phyloP scores from a whole-genome alignment of 1,140 invertebrate genomes.

The Drosophila simulans region DNA sequence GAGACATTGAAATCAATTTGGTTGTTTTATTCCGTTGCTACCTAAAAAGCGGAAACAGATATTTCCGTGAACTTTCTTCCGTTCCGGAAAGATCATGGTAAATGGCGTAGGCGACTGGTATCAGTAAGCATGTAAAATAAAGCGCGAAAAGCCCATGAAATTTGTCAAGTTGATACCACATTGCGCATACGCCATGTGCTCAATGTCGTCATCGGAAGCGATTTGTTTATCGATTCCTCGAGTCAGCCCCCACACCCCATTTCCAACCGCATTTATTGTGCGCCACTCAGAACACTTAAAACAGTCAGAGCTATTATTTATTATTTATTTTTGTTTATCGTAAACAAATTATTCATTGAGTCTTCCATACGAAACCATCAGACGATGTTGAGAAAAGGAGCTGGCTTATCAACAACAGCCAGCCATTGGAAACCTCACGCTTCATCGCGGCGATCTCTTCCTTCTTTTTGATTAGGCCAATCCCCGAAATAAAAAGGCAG shows the following conservation, averaged over 20 bases:
- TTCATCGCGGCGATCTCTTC: slow-evolving; percentile 39
- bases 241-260: background rate
- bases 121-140: background rate
- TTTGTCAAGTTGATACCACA: slow-evolving; percentile 26
- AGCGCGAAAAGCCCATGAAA: background rate
- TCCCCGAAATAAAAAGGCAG: slow-evolving; percentile 10
- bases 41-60: background rate
- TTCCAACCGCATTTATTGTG: slow-evolving; percentile 7
- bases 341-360: too few species aligned
- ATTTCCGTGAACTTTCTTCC: background rate
- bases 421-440: slow-evolving; percentile 46
- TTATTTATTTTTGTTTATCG: too few species aligned
- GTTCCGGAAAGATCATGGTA: background rate
- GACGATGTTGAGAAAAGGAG: background rate
- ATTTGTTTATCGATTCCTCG: slow-evolving; percentile 63
- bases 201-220: slow-evolving; percentile 70
- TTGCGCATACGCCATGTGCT: slow-evolving; percentile 72
- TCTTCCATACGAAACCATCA: too few species aligned
- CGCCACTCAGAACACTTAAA: background rate
- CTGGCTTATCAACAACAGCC: slow-evolving; percentile 31
- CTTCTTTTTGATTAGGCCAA: slow-evolving; percentile 11
- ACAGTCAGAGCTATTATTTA: too few species aligned
- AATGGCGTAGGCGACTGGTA: slow-evolving; percentile 6
- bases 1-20: too few species aligned
- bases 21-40: too few species aligned